These are phyloP conservation scores for Todiramphus chloris DNA, from an alignment of 2,113 vertebrate genomes.

Conservation along the genomic window DNA sequence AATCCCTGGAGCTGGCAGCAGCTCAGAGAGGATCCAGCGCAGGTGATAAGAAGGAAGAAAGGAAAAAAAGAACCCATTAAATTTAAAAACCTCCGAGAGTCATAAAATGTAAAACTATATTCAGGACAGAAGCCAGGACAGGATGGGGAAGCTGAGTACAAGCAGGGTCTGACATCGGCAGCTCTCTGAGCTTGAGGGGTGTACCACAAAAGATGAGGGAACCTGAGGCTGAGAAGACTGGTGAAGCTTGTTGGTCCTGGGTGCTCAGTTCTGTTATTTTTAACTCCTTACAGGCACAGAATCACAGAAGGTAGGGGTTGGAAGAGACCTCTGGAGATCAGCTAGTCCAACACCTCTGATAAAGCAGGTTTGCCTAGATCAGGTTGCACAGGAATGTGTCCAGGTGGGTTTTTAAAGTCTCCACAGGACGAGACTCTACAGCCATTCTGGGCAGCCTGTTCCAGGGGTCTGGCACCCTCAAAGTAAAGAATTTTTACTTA, in stretches of 20 bases:
- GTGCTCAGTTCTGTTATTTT: not conserved
- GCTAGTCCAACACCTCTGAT: not conserved
- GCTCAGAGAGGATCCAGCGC: constrained; percentile 65
- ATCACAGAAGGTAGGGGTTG: not conserved
- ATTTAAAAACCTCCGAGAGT: constrained; percentile 72
- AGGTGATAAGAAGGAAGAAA: constrained; percentile 68
- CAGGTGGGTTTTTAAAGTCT: no score
- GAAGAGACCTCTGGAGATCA: not conserved
- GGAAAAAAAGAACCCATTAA: constrained; percentile 64
- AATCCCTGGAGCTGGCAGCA: constrained; percentile 63
- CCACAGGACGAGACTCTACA: no score
- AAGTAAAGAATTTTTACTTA: no score
- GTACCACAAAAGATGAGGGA: not conserved
- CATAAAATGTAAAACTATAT: constrained; percentile 60
- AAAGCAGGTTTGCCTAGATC: no score
- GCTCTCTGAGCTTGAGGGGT: not conserved
- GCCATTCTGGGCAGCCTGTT: no score
- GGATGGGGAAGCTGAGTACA: not conserved
- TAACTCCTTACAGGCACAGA: not conserved
- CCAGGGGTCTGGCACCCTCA: no score
- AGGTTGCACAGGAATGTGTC: no score
- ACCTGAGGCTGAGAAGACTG: not conserved
- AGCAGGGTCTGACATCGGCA: not conserved
- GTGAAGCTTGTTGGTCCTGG: not conserved
- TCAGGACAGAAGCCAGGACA: constrained; percentile 38